Evolutionary conservation across 2,888 invertebrate genomes (phyloP), one percentile per base, ranked within the genome.

Genomic region (Luffia ferchaultella): DNA sequence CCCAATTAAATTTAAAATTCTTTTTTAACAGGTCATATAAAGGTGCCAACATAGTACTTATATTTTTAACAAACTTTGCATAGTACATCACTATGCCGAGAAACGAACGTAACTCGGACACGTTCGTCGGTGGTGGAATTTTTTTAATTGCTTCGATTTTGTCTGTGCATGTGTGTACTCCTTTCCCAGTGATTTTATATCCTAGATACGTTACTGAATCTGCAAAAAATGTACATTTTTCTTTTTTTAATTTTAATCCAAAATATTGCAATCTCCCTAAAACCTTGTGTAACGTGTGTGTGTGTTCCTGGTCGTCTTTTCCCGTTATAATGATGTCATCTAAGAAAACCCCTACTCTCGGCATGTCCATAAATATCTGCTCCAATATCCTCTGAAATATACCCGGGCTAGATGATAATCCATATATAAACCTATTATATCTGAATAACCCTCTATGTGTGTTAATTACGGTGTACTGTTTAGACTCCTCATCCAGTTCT

Each of bases 191-290:
- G n/a, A n/a, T n/a, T n/a, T n/a, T n/a, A n/a, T n/a, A n/a, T n/a
- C 58, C 59, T 12, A 60, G 45, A 42, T 60, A 62, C 0, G 59
- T 42, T 1, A 57, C 20, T 12, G 59, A 18, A 20, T 62, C 59
- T 0, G 54, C 47, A 42, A 54, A 51, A 42, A 59, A 57, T 1
- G 20, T 1, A 48, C 56, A 58, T 42, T 58, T 58, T 2, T 57
- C 52, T 41, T 51, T 54, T n/a, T 16, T n/a, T 19, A 16, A 46
- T 16, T 16, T 50, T 52, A 19, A 56, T 42, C 57, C 55, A 9
- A 45, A 51, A 9, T 43, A 50, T 45, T 53, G 19, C 17, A 56
- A 52, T 9, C 54, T 45, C 9, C 51, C 18, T 17, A 59, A 56
- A 0, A 56, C 56, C 16, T 48, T 18, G 16, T 53, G 49, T 46